Evolutionary conservation across 2,797 vertebrate species (phyloP), one percentile per base, ranked within the genome.

Genomic region (Streptopelia turtur): DNA sequence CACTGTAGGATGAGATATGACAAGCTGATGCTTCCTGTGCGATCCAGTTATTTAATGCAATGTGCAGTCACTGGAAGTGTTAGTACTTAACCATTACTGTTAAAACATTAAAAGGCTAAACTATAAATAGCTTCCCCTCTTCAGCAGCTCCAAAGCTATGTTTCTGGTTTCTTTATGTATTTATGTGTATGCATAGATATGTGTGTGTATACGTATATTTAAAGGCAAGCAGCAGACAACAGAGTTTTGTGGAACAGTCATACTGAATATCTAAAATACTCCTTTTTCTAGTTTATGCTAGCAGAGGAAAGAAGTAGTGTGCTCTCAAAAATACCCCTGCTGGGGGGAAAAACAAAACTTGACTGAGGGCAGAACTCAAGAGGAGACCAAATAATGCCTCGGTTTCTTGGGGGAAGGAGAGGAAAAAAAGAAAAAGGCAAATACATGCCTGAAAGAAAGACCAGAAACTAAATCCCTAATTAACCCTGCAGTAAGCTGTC

Each of bases 401-500:
- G 2, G 14, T 81, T 93, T 94, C 83, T 94, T 63, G 28, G 25
- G 45, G 9, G 43, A 16, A 33, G 13, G 6, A 4, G 5, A 17
- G 16, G 22, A 22, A n/a, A 20, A 27, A 37, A 16, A 20, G 30
- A 11, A 21, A 39, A n/a, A 81, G 33, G 85, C 35, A 94, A 87
- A 81, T 82, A 71, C 5, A 82, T 71, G 89, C 84, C 81, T 83
- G 74, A 92, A 92, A 95, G 91, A 94, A 92, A 96, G 85, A 92
- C 57, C 65, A 95, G 89, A 90, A 93, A 88, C 65, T 82, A 81
- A 93, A 93, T 95, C 75, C 65, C 87, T 97, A 97, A 97, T 97
- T 96, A 97, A 93, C 87, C 95, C 95, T 92, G 78, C 92, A 94
- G 85, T 95, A 79, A 94, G 88, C 97, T 97, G 96, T 96, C 96